Evolutionary conservation across 2,113 vertebrate species (phyloP).

Genomic region (Cebidichthys violaceus): DNA sequence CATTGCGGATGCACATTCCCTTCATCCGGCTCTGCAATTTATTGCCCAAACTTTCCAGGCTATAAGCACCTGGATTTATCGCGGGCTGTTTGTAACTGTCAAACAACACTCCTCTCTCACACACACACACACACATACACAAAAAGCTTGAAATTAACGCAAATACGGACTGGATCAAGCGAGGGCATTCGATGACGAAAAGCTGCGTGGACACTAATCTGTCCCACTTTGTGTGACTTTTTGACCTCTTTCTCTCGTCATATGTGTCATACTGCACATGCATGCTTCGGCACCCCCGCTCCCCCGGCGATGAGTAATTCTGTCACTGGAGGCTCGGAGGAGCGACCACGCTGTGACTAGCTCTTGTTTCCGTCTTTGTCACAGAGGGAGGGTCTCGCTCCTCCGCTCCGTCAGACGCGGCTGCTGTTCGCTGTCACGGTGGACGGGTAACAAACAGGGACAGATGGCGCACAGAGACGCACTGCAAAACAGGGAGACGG

Average conservation of each 20-base stretch:
- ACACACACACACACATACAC: background rate
- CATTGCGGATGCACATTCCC: constrained; percentile 59
- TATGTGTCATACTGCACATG: background rate
- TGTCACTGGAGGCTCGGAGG: background rate
- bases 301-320: background rate
- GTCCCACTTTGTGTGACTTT: constrained; percentile 27
- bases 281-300: background rate
- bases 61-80: constrained; percentile 61
- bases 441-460: constrained; percentile 33
- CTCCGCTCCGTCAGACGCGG: constrained; percentile 7
- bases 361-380: constrained; percentile 40
- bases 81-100: constrained; percentile 58
- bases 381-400: constrained; percentile 33
- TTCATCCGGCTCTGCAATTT: constrained; percentile 55
- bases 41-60: constrained; percentile 51
- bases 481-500: background rate
- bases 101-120: background rate
- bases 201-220: constrained; percentile 54
- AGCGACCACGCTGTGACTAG: constrained; percentile 41
- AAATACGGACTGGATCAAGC: constrained; percentile 59
- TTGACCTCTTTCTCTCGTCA: constrained; percentile 17
- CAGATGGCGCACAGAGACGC: constrained; percentile 53
- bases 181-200: constrained; percentile 43
- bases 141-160: constrained; percentile 46
- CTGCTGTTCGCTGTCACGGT: constrained; percentile 23